phyloP scores from a whole-genome alignment of 2,888 invertebrate species.

The Amorpha juglandis region DNA sequence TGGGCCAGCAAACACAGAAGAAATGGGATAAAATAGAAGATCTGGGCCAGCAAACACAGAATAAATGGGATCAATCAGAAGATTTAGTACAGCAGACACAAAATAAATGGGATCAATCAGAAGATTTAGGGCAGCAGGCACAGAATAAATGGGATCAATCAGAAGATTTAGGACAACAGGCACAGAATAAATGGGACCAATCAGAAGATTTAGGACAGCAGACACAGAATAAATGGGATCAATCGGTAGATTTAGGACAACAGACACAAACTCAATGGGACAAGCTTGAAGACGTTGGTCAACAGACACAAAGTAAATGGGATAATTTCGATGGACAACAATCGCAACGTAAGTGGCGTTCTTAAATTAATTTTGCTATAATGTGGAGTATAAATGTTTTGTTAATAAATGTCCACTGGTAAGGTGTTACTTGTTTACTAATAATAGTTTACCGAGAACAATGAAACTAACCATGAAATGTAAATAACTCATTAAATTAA shows the following conservation, averaged over 20 bases:
- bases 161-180: constrained; percentile 46
- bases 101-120: constrained; percentile 29
- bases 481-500: neutral
- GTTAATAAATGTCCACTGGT: neutral
- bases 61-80: constrained; percentile 40
- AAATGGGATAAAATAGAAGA: too few species aligned
- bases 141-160: constrained; percentile 44
- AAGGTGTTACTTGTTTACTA: neutral
- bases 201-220: constrained; percentile 42
- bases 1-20: constrained; percentile 27
- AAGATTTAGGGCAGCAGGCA: constrained; percentile 51
- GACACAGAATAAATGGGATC: constrained; percentile 44
- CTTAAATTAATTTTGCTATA: neutral
- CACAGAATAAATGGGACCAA: constrained; percentile 41
- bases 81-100: constrained; percentile 38
- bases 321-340: constrained; percentile 25
- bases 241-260: constrained; percentile 44
- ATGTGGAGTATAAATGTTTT: neutral
- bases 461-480: neutral
- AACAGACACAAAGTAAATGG: constrained; percentile 21
- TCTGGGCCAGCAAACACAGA: constrained; percentile 44
- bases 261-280: constrained; percentile 47
- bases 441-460: neutral
- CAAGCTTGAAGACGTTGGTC: constrained; percentile 46
- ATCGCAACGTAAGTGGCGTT: constrained; percentile 28